Evolutionary conservation across 1,140 invertebrate genomes (phyloP).

Genomic region (Drosophila paulistorum): DNA sequence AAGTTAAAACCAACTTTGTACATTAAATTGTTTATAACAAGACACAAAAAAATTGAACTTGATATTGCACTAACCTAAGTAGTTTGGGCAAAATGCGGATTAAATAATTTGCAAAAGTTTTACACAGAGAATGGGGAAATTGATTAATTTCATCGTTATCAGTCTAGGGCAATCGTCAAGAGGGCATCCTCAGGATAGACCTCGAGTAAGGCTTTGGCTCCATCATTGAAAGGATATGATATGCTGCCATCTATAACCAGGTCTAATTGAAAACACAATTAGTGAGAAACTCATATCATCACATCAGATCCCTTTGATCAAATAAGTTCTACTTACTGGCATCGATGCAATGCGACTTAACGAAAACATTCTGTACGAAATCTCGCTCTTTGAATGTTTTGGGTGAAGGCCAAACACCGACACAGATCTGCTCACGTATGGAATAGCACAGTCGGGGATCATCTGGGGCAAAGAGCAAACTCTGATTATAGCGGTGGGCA

Average conservation of each 20-base stretch:
- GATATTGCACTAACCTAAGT: constrained; percentile 64
- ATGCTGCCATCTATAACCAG: constrained; percentile 98
- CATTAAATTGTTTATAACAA: constrained; percentile 44
- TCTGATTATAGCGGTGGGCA: constrained; percentile 91
- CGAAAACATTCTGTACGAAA: constrained; percentile 88
- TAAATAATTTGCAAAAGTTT: constrained; percentile 60
- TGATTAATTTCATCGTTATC: constrained; percentile 37
- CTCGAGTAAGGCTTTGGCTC: constrained; percentile 93
- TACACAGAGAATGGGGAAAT: constrained; percentile 52
- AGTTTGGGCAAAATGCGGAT: constrained; percentile 42
- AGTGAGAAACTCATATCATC: no score
- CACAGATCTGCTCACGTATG: constrained; percentile 94
- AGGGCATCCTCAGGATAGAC: constrained; percentile 94
- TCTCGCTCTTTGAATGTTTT: constrained; percentile 88
- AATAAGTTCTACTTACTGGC: constrained; percentile 85
- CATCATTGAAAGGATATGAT: constrained; percentile 97
- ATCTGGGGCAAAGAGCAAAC: constrained; percentile 92
- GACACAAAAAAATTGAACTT: constrained; percentile 59
- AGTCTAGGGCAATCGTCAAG: constrained; percentile 89
- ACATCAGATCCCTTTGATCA: no score
- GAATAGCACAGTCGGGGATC: constrained; percentile 92
- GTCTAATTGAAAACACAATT: constrained; percentile 83
- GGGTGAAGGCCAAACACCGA: constrained; percentile 89
- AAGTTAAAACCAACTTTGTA: not conserved
- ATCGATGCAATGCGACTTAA: constrained; percentile 96